Conservation (phyloP, 2,888 invertebrate species). For the Tiliacea citrago region DNA sequence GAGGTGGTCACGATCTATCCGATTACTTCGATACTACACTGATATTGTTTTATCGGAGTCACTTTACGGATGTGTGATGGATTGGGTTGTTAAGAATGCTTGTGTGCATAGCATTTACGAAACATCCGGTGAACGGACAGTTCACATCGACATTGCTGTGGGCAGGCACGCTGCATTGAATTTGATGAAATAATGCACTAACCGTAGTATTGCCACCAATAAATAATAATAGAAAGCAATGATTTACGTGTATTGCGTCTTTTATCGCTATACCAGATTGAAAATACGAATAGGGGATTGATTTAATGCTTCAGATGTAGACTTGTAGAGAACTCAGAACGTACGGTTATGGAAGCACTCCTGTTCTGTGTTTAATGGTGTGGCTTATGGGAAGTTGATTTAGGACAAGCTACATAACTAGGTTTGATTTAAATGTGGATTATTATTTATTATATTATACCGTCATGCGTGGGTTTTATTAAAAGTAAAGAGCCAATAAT, state of each 20-base stretch:
- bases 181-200: slow-evolving; percentile 69
- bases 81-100: slow-evolving; percentile 65
- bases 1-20: slow-evolving; percentile 71
- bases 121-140: slow-evolving; percentile 71
- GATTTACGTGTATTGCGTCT: slow-evolving; percentile 70
- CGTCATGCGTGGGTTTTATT: slow-evolving; percentile 9
- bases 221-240: slow-evolving; percentile 70
- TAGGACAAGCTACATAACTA: slow-evolving; percentile 30
- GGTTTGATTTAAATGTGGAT: slow-evolving; percentile 22
- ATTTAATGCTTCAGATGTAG: slow-evolving; percentile 64
- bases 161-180: slow-evolving; percentile 63
- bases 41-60: slow-evolving; percentile 71
- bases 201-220: slow-evolving; percentile 62
- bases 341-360: slow-evolving; percentile 49
- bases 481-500: neutral
- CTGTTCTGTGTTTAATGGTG: slow-evolving; percentile 44
- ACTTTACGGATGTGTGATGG: slow-evolving; percentile 65
- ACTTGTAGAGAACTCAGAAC: slow-evolving; percentile 50
- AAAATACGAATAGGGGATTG: slow-evolving; percentile 67
- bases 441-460: slow-evolving; percentile 32
- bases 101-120: slow-evolving; percentile 64
- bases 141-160: slow-evolving; percentile 58
- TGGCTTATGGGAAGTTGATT: slow-evolving; percentile 54
- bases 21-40: slow-evolving; percentile 66
- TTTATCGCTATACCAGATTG: slow-evolving; percentile 68